These are phyloP conservation scores for Ochotona curzoniae DNA, from an alignment of 2,113 vertebrate species.

Conservation along the genomic window DNA sequence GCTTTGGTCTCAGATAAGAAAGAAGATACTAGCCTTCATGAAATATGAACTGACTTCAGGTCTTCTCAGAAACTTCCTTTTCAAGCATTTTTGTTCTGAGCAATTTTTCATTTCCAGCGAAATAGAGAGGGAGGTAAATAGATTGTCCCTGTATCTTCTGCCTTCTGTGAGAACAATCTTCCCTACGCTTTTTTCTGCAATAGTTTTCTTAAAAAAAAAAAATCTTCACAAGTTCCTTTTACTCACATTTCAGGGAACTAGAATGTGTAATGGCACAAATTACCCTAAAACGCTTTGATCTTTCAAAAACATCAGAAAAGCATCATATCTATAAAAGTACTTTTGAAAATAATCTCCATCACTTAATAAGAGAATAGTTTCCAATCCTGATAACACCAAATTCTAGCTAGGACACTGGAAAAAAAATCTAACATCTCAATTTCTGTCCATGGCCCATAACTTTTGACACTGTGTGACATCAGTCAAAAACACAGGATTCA, in stretches of 20 bases:
- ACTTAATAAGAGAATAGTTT: conserved; percentile 23
- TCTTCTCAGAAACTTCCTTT: neutral
- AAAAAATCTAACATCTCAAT: neutral
- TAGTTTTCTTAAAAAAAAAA: neutral
- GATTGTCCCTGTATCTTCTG: neutral
- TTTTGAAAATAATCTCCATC: neutral
- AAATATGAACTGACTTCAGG: neutral
- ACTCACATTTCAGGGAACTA: neutral
- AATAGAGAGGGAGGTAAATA: neutral
- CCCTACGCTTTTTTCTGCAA: neutral
- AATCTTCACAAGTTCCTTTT: neutral
- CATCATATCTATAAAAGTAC: neutral
- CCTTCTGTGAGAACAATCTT: too few species aligned
- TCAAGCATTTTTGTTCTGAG: neutral
- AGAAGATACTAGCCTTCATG: neutral
- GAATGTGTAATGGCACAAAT: neutral
- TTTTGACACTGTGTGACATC: neutral
- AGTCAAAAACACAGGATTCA: neutral
- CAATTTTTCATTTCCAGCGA: neutral
- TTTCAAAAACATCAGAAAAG: conserved; percentile 1
- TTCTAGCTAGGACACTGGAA: neutral
- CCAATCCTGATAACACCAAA: conserved; percentile 27
- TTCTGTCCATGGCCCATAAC: neutral
- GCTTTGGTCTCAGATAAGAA: neutral
- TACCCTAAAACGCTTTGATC: neutral